Percentiles rank a stretch among this genome's conserved stretches.
Conservation (phyloP, 2,888 invertebrate genomes). For the Pterostichus niger region DNA sequence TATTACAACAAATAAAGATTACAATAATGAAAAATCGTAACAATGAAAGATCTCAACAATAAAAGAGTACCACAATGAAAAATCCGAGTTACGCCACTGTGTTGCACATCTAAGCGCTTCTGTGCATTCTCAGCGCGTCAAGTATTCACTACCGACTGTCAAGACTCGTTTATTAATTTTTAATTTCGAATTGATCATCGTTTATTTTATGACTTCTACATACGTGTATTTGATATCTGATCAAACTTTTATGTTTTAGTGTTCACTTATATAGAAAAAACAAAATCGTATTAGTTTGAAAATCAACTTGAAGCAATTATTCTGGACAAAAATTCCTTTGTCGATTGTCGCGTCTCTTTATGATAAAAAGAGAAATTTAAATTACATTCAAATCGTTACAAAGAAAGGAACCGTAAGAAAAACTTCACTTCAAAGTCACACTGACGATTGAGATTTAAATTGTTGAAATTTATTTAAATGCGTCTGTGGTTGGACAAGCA, state of each 20-base stretch:
- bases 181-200: conserved; percentile 39
- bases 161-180: conserved; percentile 43
- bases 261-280: too few species aligned
- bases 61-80: neutral
- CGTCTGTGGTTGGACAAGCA: conserved; percentile 5
- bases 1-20: too few species aligned
- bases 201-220: conserved; percentile 15
- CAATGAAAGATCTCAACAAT: too few species aligned
- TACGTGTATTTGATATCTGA: too few species aligned
- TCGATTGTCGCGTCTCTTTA: too few species aligned
- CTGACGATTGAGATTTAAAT: conserved; percentile 45
- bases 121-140: conserved; percentile 22
- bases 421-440: neutral
- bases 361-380: conserved; percentile 16
- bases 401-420: conserved; percentile 11
- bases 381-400: neutral
- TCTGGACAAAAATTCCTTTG: neutral
- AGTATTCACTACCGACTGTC: conserved; percentile 41
- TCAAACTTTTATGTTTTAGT: too few species aligned
- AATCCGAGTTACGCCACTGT: neutral
- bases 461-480: conserved; percentile 50
- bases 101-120: conserved; percentile 2
- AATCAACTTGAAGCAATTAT: conserved; percentile 7
- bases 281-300: too few species aligned
- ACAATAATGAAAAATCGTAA: too few species aligned